Evolutionary conservation across 2,888 invertebrate genomes (phyloP), one percentile per base, ranked within the genome.

Genomic region (Bursaphelenchus okinawaensis): DNA sequence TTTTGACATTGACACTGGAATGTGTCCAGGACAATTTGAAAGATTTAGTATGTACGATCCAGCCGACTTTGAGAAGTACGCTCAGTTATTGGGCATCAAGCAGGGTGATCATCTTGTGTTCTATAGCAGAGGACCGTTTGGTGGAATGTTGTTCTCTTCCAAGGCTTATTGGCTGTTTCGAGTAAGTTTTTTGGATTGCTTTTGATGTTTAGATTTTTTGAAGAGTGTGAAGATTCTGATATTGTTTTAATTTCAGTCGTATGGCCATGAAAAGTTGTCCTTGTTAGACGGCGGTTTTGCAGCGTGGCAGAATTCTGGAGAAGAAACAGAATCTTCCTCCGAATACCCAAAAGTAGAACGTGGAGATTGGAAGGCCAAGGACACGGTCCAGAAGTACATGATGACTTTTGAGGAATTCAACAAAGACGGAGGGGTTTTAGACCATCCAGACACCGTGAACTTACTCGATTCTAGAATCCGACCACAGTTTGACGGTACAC

Each of bases 81-180:
- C 75, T 19, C 76, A 75, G 63, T 52, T 74, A 26, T 55, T 75
- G 4, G 78, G 78, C 12, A 27, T 78, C 51, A 68, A 78, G 66
- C 63, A 59, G 24, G 71, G 65, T 7, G 78, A 78, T 54, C 77
- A 78, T 52, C 65, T 78, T 54, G 72, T 78, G 26, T 65, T 78
- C 26, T 78, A 77, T 55, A 68, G 75, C 9, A 69, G 76, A 26
- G 78, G 78, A 0, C 73, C 76, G 16, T 67, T 75, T 9, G 73
- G 73, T 20, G 78, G 78, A 68, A 78, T 78, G 77, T 56, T 78
- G 28, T 78, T 75, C 55, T 66, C 78, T 23, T 68, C 76, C 16
- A 70, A 70, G 61, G 63, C 68, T 19, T 77, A 72, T 4, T 77
- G 76, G 78, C 66, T 78, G 23, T 76, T 78, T 69, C 76, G 73